Conservation (phyloP, 2,888 invertebrate genomes). For the Zeuzera pyrina region DNA sequence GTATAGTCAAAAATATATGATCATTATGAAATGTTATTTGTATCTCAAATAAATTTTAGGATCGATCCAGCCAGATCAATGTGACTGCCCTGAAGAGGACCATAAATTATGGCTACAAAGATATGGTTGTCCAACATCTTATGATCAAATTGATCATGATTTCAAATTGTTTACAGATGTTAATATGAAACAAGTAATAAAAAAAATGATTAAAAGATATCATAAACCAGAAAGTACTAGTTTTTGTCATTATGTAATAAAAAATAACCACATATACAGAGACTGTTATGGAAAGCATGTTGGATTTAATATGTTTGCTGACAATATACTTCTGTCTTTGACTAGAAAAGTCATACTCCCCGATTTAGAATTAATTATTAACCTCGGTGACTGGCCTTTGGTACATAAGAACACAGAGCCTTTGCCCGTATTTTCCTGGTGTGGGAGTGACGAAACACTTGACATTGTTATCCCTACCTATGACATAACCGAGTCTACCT, state of each 20-base stretch:
- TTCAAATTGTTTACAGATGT: constrained; percentile 78
- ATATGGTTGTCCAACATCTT: constrained; percentile 76
- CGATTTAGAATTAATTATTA: constrained; percentile 91
- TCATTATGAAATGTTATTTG: too few relatives aligned
- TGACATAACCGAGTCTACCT: constrained; percentile 91
- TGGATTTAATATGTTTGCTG: constrained; percentile 96
- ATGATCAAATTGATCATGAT: constrained; percentile 82
- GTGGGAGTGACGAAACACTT: constrained; percentile 86
- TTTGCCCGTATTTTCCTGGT: constrained; percentile 96
- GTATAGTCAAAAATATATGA: constrained; percentile 13
- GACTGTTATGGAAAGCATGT: constrained; percentile 95
- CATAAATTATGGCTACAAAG: constrained; percentile 77
- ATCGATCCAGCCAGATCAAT: constrained; percentile 84
- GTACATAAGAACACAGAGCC: constrained; percentile 69
- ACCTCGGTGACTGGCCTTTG: constrained; percentile 97
- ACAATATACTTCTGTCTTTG: constrained; percentile 87
- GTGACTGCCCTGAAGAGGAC: constrained; percentile 82
- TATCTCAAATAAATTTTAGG: too few relatives aligned
- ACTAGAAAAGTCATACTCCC: constrained; percentile 86
- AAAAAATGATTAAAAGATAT: constrained; percentile 78
- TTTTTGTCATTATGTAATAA: constrained; percentile 91
- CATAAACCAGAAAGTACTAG: constrained; percentile 87
- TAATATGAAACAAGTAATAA: constrained; percentile 78
- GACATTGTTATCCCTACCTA: constrained; percentile 97
- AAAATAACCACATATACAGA: constrained; percentile 86